Evolutionary conservation across 53 echinoderm and acorn worm species (phyloP), one percentile per base, ranked within the genome.

Genomic region (Holothuria leucospilota): DNA sequence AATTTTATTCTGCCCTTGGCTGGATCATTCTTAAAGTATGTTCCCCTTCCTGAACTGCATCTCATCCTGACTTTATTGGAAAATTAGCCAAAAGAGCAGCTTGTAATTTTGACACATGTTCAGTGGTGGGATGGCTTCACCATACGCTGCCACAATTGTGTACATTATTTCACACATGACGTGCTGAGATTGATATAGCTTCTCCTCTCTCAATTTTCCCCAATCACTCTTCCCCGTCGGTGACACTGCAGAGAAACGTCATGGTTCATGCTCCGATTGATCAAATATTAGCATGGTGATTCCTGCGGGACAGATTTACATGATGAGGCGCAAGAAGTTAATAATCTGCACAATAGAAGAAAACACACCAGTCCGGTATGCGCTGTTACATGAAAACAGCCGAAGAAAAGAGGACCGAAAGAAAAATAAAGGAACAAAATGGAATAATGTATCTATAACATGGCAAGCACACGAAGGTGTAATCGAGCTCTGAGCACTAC

Each of bases 301-400:
- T 80, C 80, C 80, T 80, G 80, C 61, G 80, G 80, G 80, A 80
- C 60, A 80, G 80, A 80, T 80, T 80, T 80, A 80, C 80, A 80
- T 80, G 80, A 80, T 59, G 80, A 61, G 60, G 38, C 61, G 80
- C 59, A 80, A 80, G 80, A 80, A 27, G 80, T 80, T 80, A 80
- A 80, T 80, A 80, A 80, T 59, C 28, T 16, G 21, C 73, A 80
- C 59, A 30, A 67, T 30, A 30, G 67, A 21, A 25, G 30, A 56
- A 56, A 56, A 56, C 56, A 56, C 56, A 56, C 56, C 18, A 56
- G 56, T 56, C 18, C 56, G 56, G 56, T 56, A 16, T 56, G 18
- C 56, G 56, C 56, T 16, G 56, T 56, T 56, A 7, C 56, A 56
- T 7, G 18, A 56, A 56, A 56, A 56, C 56, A 56, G 56, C 56